Conservation (phyloP, 2,113 vertebrate species). For the Sturnus vulgaris region DNA sequence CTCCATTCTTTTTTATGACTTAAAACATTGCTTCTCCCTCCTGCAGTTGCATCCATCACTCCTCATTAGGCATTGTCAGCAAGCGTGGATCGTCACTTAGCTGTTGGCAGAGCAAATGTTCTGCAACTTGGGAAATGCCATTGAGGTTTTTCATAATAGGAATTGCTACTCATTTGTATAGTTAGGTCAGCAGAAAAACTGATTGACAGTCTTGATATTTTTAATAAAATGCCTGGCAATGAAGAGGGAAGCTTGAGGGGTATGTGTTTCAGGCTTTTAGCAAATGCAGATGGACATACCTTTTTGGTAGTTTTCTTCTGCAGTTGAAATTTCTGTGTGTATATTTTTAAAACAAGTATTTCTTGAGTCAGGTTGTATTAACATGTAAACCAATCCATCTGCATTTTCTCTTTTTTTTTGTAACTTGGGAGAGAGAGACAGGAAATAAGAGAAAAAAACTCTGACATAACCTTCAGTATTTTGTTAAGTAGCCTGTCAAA, state of each 20-base stretch:
- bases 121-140: not conserved
- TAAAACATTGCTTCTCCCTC: not conserved
- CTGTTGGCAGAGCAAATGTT: constrained; percentile 29
- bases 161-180: not conserved
- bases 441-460: not conserved
- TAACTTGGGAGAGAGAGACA: not conserved
- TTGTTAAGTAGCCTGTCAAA: not conserved
- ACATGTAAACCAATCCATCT: not conserved
- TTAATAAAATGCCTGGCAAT: not conserved
- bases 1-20: not conserved
- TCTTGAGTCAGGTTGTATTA: not conserved
- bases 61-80: constrained; percentile 27
- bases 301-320: not conserved
- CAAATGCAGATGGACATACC: not conserved
- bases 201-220: not conserved
- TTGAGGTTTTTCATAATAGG: not conserved
- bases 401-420: not conserved
- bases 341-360: not conserved
- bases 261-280: not conserved
- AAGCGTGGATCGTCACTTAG: not conserved
- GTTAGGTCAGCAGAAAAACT: constrained; percentile 13
- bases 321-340: not conserved
- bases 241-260: not conserved
- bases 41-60: not conserved
- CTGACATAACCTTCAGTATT: not conserved